Evolutionary conservation across 2,797 vertebrate genomes (phyloP), one percentile per base, ranked within the genome.

Genomic region (Phrynocephalus vlangalii): DNA sequence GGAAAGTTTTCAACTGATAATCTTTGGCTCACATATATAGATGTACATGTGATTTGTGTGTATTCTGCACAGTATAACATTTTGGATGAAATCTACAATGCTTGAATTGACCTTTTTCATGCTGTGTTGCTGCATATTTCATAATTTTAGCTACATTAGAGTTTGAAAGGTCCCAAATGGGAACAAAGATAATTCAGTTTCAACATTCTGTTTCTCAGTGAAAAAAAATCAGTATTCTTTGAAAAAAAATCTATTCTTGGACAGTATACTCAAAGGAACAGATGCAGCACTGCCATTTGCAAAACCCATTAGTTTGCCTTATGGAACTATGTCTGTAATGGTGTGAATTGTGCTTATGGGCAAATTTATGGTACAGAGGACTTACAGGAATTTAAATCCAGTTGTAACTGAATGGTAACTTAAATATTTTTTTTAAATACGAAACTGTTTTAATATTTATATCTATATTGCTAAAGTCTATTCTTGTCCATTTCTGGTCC

Each of bases 171-270:
- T 3, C 11, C 73, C 33, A 66, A 67, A 24, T 76, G 63, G 8
- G 33, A 20, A 60, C 22, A 78, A 26, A 70, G 50, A 77, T 68
- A 28, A 9, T 86, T 63, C 48, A 81, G 60, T 77, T 86, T 73
- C 77, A 44, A 77, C 30, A 63, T 68, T 80, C 66, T 22, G 60
- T 30, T 83, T 70, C 30, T 48, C 48, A 18, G 60, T 80, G 38
- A 84, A 38, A 84, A 84, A 38, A 82, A 72, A 79, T 82, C 50
- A 30, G 71, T 70, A 70, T 85, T 84, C 71, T 87, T 18, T 56
- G 60, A 44, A 84, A 80, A 5, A 15, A n/a, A 22, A 56, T 77
- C 89, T 90, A 48, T 90, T 84, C 68, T 81, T 87, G 71, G 50
- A 5, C 13, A 10, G 38, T 26, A 70, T 81, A 77, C 52, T 60